Base-by-base conservation (phyloP, 2,888 invertebrate species). In the Hemicrepidius hirtus region DNA sequence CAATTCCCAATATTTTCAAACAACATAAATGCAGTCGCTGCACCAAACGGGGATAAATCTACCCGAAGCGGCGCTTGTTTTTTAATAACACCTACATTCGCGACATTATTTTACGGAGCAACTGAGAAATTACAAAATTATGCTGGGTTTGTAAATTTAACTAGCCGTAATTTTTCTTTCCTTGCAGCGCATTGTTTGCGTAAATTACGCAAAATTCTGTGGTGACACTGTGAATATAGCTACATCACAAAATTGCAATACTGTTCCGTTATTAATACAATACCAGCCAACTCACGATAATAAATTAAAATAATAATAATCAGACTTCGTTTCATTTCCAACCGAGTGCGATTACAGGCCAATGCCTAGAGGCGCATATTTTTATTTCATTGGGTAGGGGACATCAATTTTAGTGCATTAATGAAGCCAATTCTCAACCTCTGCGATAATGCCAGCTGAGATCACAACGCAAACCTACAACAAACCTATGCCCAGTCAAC, bases 101-200 rank as follows among this genome's bases (percentile, higher is more conserved):
- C n/a, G 21, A 28, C 53, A 7, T 32, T 28, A 53, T 40, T 57
- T 37, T 40, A 20, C 57, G 57, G 37, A 37, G 37, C 3, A 37
- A 37, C 57, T 57, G 57, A 57, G 40, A 57, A 57, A 57, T 57
- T 57, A 20, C 57, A 57, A 57, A 57, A 57, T 57, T 57, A 57
- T 57, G 16, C 57, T n/a, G 57, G 20, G 57, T 57, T 57, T 57
- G 57, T 57, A 57, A 50, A 57, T 57, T 57, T 57, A 57, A 57
- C 57, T 40, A 20, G 6, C 16, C n/a, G 12, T 21, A 57, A 57
- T 57, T 57, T 57, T 40, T 57, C 57, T 57, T 57, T 16, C 16
- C 46, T 18, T 18, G 46, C 46, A 46, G 9, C 41, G 41, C 21
- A 24, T 20, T 28, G 53, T 57, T 57, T 35, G 24, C 20, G 37